A percentile compares a stretch with the other conserved stretches of the same genome.
Evolutionary conservation across 2,888 invertebrate species (phyloP).

Genomic region (Orthonevra nobilis): DNA sequence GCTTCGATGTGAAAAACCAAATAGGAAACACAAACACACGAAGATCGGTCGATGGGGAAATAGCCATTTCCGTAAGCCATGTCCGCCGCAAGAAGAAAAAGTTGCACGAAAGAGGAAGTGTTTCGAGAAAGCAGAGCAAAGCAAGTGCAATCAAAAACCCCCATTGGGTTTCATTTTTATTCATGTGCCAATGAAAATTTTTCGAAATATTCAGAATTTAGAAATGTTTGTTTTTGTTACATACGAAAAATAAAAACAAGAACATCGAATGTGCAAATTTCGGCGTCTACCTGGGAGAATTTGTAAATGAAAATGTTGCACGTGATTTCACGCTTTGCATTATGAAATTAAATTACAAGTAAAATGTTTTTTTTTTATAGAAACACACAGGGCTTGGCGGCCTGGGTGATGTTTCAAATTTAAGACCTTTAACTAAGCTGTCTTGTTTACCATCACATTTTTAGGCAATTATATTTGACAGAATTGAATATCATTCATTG

Average conservation of each 20-base stretch:
- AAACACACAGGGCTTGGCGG: too few species aligned
- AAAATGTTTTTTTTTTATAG: too few species aligned
- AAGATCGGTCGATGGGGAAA: slow-evolving; percentile 11
- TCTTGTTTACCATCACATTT: too few species aligned
- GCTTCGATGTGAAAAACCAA: slow-evolving; percentile 35
- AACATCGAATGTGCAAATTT: slow-evolving; percentile 16
- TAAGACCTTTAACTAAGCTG: too few species aligned
- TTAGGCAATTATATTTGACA: too few species aligned
- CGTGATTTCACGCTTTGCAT: too few species aligned
- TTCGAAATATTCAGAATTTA: slow-evolving; percentile 53
- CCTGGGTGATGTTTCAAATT: too few species aligned
- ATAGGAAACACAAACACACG: background rate
- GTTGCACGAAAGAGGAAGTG: slow-evolving; percentile 53
- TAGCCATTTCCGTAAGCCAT: slow-evolving; percentile 39
- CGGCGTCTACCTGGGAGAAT: background rate
- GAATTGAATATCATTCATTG: too few species aligned
- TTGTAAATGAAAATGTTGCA: slow-evolving; percentile 9
- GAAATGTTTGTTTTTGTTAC: slow-evolving; percentile 50
- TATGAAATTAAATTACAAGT: too few species aligned
- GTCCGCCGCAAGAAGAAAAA: slow-evolving; percentile 17
- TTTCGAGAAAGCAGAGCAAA: slow-evolving; percentile 17
- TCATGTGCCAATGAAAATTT: slow-evolving; percentile 45
- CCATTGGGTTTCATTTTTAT: slow-evolving; percentile 36
- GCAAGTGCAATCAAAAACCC: slow-evolving; percentile 29
- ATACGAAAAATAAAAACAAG: background rate